Evolutionary conservation across 2,888 invertebrate genomes (phyloP).

Genomic region (Tholera decimalis): DNA sequence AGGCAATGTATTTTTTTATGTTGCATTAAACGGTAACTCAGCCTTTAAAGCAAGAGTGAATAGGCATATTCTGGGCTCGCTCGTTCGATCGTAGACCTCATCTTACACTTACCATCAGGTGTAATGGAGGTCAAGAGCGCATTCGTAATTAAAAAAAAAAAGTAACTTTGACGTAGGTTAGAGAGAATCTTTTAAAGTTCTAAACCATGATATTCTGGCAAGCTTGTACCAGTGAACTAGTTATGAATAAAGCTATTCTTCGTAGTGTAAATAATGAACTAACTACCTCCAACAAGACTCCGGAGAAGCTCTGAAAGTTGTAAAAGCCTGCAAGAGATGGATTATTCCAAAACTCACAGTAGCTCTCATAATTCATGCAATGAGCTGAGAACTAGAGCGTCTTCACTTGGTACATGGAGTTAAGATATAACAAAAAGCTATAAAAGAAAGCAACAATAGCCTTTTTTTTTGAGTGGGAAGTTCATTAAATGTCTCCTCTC

Average conservation of each 20-base stretch:
- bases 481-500: too few relatives aligned
- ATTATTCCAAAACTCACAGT: slow-evolving; percentile 50
- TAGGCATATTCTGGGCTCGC: too few relatives aligned
- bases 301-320: slow-evolving; percentile 36
- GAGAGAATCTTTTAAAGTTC: not conserved
- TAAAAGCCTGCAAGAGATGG: slow-evolving; percentile 50
- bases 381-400: slow-evolving; percentile 36
- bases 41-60: too few relatives aligned
- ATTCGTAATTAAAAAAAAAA: too few relatives aligned
- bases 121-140: too few relatives aligned
- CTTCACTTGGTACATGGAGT: slow-evolving; percentile 9
- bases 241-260: slow-evolving; percentile 32
- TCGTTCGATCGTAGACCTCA: too few relatives aligned
- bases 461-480: too few relatives aligned
- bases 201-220: not conserved
- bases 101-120: too few relatives aligned
- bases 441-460: too few relatives aligned
- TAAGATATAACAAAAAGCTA: slow-evolving; percentile 17
- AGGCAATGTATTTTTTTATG: too few relatives aligned
- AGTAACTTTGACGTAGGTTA: not conserved
- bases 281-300: slow-evolving; percentile 39
- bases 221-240: not conserved
- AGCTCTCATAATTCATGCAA: slow-evolving; percentile 54
- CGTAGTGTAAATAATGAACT: slow-evolving; percentile 44
- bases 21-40: too few relatives aligned